Base-by-base conservation (phyloP, 2,113 vertebrate genomes). In the Protomyctophum bolini region DNA sequence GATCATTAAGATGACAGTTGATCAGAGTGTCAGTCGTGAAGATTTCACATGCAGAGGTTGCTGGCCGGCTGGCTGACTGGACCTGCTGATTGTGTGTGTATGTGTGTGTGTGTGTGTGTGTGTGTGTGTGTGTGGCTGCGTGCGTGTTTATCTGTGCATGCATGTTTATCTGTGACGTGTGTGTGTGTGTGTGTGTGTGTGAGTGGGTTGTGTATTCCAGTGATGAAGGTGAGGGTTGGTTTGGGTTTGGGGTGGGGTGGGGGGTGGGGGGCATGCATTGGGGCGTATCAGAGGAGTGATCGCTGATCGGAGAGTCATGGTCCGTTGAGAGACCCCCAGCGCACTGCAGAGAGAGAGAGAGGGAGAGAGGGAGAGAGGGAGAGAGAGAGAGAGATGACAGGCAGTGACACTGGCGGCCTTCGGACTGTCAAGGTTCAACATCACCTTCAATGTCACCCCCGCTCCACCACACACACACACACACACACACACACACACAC, bases 261-360 rank as follows among this genome's bases (percentile, higher is more conserved):
- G 59, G 65, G 33, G 41, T 58, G 10, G 59, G 65, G 33, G 41
- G 48, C 1, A 45, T 68, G 82, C 57, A 72, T 69, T 54, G 8
- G 71, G 62, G 68, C 76, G 66, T 69, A 76, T 80, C 61, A 76
- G 52, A 21, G 72, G 75, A 68, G 71, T 79, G 84, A 66, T 45
- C 66, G 79, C 69, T 79, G 84, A 66, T 45, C 66, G 79, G 68
- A 80, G 80, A 75, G 66, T 83, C 83, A 82, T 85, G 81, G 82
- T 45, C 45, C 79, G 12, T 70, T 75, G 61, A 10, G n/a, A 83
- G 75, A 81, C 74, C 78, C 78, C 73, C 64, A 69, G 77, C 60
- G 71, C 78, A 86, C 84, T 91, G 87, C 89, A 86, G 51, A 14
- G 71, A 46, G 61, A 8, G 65, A 28, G 29, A 48, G 68, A 7